phyloP scores from a whole-genome alignment of 2,113 vertebrate species.

The Turnix velox region DNA sequence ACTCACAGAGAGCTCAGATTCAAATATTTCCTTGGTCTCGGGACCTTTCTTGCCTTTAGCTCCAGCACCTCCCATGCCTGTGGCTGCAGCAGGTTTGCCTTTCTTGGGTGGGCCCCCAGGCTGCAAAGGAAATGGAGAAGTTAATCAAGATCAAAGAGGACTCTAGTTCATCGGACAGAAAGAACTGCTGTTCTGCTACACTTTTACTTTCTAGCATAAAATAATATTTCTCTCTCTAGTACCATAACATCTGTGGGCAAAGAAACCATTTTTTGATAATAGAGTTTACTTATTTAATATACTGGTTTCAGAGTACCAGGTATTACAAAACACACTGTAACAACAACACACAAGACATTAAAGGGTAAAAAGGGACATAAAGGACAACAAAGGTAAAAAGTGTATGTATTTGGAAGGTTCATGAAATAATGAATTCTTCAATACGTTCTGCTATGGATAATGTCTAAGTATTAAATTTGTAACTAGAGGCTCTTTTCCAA shows the following conservation, averaged over 20 bases:
- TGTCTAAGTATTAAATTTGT: background rate
- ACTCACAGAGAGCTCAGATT: conserved; percentile 89
- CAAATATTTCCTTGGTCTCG: conserved; percentile 84
- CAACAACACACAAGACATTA: background rate
- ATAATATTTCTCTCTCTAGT: rapidly evolving
- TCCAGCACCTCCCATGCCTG: conserved; percentile 63
- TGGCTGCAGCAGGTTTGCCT: conserved; percentile 73
- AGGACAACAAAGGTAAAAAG: no score
- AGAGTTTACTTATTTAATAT: background rate
- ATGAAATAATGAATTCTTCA: background rate
- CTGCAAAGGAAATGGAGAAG: conserved; percentile 60
- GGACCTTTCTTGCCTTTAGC: conserved; percentile 84
- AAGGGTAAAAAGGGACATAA: background rate
- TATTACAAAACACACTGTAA: background rate
- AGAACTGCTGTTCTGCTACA: background rate
- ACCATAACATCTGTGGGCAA: background rate
- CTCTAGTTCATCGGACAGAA: background rate
- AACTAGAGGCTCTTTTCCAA: background rate
- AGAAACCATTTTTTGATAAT: background rate
- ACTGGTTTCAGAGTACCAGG: background rate
- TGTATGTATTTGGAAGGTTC: background rate
- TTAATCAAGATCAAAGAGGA: background rate
- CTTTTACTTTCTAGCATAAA: background rate
- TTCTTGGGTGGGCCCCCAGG: conserved; percentile 84
- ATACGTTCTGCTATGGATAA: background rate